phyloP scores from a whole-genome alignment of 2,888 invertebrate genomes.

The Brachyptera risi region DNA sequence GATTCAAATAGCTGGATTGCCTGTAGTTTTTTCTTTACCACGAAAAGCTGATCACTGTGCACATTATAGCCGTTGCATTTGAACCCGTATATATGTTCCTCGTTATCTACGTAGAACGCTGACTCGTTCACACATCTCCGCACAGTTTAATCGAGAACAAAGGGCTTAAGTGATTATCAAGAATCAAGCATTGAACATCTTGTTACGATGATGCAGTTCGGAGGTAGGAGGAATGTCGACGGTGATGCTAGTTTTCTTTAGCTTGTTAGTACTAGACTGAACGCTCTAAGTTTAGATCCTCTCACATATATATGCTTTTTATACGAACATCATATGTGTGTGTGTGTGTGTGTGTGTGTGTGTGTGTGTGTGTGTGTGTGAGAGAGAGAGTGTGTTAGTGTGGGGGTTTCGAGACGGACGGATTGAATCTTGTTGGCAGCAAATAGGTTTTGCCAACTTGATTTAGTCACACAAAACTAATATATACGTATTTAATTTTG shows the following conservation, averaged over 20 bases:
- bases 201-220: conserved; percentile 16
- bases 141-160: neutral
- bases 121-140: conserved; percentile 1
- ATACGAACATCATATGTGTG: conserved; percentile 34
- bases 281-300: conserved; percentile 15
- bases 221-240: conserved; percentile 10
- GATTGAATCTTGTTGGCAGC: conserved; percentile 7
- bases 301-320: conserved; percentile 1
- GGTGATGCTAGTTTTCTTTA: conserved; percentile 7
- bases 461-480: conserved; percentile 1
- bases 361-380: conserved; percentile 34
- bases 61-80: no score
- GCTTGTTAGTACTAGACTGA: conserved; percentile 20
- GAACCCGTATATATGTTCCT: no score
- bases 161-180: neutral
- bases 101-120: no score
- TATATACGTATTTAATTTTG: no score
- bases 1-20: no score
- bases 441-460: conserved; percentile 8
- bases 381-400: conserved; percentile 31
- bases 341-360: conserved; percentile 34
- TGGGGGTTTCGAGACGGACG: conserved; percentile 17
- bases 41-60: no score
- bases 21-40: no score
- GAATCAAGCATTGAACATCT: neutral